These are phyloP conservation scores for Gadopsis marmoratus DNA, from an alignment of 2,797 vertebrate genomes.

Conservation along the genomic window DNA sequence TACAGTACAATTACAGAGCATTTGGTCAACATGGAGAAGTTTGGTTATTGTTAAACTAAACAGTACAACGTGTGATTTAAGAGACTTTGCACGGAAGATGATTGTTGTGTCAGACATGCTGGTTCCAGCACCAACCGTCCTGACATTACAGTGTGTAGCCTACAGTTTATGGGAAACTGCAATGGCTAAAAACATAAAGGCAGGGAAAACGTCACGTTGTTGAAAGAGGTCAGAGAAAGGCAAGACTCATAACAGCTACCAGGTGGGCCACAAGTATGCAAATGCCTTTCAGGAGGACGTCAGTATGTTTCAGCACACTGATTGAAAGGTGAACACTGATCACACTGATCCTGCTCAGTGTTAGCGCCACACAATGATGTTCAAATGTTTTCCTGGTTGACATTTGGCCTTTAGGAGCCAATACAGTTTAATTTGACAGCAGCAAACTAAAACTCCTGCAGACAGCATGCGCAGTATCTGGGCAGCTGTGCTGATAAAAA, in stretches of 20 bases:
- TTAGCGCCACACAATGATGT: neutral
- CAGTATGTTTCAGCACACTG: neutral
- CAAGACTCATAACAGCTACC: neutral
- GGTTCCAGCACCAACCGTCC: slow-evolving; percentile 16
- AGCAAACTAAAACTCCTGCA: neutral
- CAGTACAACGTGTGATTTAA: slow-evolving; percentile 34
- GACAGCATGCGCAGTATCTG: neutral
- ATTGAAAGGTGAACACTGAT: neutral
- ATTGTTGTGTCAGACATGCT: slow-evolving; percentile 35
- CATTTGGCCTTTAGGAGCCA: neutral
- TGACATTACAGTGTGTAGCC: neutral
- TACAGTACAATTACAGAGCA: slow-evolving; percentile 28
- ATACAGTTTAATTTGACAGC: neutral
- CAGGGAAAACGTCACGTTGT: neutral
- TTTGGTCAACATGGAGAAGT: slow-evolving; percentile 19
- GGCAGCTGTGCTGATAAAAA: too few species aligned
- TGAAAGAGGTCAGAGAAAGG: slow-evolving; percentile 5
- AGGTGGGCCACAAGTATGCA: neutral
- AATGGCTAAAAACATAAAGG: neutral
- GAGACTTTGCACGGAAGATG: slow-evolving; percentile 29
- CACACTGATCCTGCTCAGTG: too few species aligned
- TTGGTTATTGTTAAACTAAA: slow-evolving; percentile 31
- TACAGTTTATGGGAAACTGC: neutral
- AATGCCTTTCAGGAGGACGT: neutral
- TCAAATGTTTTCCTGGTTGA: neutral